Evolutionary conservation across 1,140 invertebrate genomes (phyloP).

Genomic region (Polypedilum vanderplanki): DNA sequence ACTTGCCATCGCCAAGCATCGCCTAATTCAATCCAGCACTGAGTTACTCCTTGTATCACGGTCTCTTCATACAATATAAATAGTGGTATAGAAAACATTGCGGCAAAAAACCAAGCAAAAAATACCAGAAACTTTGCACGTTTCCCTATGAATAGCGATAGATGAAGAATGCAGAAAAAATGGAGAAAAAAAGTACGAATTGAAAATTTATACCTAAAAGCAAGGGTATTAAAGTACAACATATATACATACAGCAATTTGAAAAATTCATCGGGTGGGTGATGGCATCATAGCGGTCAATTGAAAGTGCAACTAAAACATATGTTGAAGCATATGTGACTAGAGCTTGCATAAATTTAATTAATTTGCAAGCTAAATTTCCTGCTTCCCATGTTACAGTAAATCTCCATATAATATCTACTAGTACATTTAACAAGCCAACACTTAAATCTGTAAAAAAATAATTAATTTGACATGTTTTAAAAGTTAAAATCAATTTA

Average conservation of each 20-base stretch:
- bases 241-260: constrained; percentile 75
- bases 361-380: constrained; percentile 80
- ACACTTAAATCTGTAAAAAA: constrained; percentile 72
- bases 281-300: constrained; percentile 91
- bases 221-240: no score
- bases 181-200: not conserved
- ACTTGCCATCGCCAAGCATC: constrained; percentile 73
- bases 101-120: constrained; percentile 74
- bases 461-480: not conserved
- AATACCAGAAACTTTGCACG: constrained; percentile 69
- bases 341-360: constrained; percentile 70
- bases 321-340: constrained; percentile 93
- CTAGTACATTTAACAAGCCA: constrained; percentile 76
- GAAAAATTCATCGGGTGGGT: constrained; percentile 93
- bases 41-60: constrained; percentile 63
- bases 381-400: constrained; percentile 81
- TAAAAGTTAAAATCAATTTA: not conserved
- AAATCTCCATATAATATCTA: constrained; percentile 80
- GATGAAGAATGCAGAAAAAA: constrained; percentile 27
- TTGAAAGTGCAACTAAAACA: constrained; percentile 86
- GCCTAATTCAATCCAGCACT: constrained; percentile 86
- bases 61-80: constrained; percentile 76
- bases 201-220: constrained; percentile 30
- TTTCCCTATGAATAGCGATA: constrained; percentile 56
- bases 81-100: constrained; percentile 78